phyloP scores from a whole-genome alignment of 1,140 invertebrate species.

The roundworm (Caenorhabditis elegans) region DNA sequence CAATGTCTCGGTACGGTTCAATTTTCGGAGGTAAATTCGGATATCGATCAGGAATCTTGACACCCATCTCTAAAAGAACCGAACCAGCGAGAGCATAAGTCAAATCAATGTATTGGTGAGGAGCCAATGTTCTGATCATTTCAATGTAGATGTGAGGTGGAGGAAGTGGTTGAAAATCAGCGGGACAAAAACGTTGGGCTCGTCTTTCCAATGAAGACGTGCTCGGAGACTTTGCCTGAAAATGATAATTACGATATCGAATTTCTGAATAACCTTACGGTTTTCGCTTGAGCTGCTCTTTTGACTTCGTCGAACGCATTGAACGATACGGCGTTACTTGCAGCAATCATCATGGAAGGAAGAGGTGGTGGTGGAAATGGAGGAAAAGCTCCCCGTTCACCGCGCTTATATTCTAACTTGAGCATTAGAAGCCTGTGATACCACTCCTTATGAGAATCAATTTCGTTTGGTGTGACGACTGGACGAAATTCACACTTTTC shows the following conservation, averaged over 20 bases:
- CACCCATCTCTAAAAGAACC: not conserved
- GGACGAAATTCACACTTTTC: not conserved
- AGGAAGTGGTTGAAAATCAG: not conserved
- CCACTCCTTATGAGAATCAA: not conserved
- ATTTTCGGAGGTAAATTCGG: not conserved
- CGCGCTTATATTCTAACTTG: not conserved
- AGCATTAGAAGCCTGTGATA: not conserved
- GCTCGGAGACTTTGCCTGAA: not conserved
- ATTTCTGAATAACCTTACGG: not conserved
- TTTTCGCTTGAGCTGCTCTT: not conserved
- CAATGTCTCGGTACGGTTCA: not conserved
- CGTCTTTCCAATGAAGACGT: not conserved
- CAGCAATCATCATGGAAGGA: not conserved
- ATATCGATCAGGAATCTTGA: not conserved
- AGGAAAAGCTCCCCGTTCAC: not conserved
- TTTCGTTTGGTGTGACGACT: not conserved
- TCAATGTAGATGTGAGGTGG: not conserved
- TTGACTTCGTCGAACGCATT: not conserved
- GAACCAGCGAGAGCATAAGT: not conserved
- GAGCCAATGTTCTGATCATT: not conserved
- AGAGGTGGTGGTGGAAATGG: not conserved
- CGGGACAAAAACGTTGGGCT: not conserved
- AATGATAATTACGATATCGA: not conserved
- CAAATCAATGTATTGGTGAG: conserved; percentile 6
- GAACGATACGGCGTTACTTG: not conserved